These are phyloP conservation scores for Rhagologus leucostigma DNA, from an alignment of 2,113 vertebrate genomes.

Conservation along the genomic window DNA sequence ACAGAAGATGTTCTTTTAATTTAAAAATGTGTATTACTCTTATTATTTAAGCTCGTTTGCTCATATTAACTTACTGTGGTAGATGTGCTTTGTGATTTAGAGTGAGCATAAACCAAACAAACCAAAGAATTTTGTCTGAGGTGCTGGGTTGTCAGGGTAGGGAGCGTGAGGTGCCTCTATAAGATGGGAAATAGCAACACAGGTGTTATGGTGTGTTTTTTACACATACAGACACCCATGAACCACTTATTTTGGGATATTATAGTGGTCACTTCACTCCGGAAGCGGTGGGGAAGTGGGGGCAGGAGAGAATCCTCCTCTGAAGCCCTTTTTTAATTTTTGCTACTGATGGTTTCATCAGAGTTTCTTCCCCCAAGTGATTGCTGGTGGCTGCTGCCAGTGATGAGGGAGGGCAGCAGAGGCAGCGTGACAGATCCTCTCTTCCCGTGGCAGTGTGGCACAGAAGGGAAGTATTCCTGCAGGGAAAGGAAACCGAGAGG, in stretches of 20 bases:
- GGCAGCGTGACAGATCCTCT: background rate
- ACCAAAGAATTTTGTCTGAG: background rate
- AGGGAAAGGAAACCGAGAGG: slow-evolving; percentile 35
- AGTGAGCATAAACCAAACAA: background rate
- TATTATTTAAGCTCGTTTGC: background rate
- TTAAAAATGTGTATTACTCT: background rate
- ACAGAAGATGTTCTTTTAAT: background rate
- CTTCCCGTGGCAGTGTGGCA: background rate
- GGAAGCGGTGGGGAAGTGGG: background rate
- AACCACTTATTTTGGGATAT: background rate
- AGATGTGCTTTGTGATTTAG: background rate
- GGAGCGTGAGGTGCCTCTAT: background rate
- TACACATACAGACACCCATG: rapidly evolving
- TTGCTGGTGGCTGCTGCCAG: background rate
- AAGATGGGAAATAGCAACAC: background rate
- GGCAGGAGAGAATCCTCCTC: background rate
- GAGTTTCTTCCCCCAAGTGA: background rate
- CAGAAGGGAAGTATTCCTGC: slow-evolving; percentile 14
- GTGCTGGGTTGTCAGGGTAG: background rate
- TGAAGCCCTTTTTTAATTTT: background rate
- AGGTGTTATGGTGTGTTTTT: background rate
- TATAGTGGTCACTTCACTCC: background rate
- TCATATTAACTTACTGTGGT: background rate
- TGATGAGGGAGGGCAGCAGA: background rate
- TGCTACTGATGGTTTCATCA: background rate